These are phyloP conservation scores for Melopsittacus undulatus DNA, from an alignment of 2,797 vertebrate species.

Conservation along the genomic window DNA sequence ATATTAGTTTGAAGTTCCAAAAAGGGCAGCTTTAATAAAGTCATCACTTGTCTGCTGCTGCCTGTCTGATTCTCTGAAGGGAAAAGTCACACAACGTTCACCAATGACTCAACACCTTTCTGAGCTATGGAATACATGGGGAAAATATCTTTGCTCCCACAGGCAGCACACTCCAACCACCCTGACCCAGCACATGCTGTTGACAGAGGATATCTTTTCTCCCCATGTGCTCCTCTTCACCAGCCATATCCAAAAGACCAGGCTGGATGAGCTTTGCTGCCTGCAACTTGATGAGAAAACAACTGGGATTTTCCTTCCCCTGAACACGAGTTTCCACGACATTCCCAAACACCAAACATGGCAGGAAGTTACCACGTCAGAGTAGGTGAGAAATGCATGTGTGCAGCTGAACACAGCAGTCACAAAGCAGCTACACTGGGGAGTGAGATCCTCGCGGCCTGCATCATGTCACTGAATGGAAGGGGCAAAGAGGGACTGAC, in stretches of 20 bases:
- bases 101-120: neutral
- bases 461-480: accelerated
- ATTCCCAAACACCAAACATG: neutral
- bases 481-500: neutral
- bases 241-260: neutral
- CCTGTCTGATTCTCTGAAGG: neutral
- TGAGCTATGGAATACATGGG: neutral
- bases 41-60: neutral
- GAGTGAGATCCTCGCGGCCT: accelerated
- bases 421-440: neutral
- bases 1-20: neutral
- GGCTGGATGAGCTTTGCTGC: neutral
- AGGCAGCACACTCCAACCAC: neutral
- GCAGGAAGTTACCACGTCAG: neutral
- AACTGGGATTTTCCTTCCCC: neutral
- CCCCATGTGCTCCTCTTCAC: neutral
- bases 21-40: neutral
- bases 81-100: neutral
- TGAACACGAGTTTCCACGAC: neutral
- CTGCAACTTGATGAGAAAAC: neutral
- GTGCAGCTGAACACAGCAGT: neutral
- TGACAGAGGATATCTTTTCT: neutral
- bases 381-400: accelerated
- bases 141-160: neutral
- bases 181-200: neutral